Conservation (phyloP, 23 tunicate species). For the Ascidia mentula region DNA sequence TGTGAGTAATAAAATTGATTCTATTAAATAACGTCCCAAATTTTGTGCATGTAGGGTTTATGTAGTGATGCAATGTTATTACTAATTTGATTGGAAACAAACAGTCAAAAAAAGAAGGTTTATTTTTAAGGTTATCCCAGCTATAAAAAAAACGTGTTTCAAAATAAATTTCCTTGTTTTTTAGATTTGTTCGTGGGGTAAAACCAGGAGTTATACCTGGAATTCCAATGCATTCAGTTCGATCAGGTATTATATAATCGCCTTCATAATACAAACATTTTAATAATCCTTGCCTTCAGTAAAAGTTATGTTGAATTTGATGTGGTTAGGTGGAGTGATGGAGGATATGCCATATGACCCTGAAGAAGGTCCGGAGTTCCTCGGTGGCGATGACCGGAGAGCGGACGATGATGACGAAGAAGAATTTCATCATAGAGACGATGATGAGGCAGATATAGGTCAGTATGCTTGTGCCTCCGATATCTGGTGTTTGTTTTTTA, state of each 20-base stretch:
- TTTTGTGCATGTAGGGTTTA: too few relatives aligned
- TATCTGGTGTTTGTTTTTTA: too few relatives aligned
- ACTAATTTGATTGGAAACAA: too few relatives aligned
- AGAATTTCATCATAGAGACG: conserved; percentile 68
- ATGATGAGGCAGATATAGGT: conserved; percentile 29
- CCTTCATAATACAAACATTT: too few relatives aligned
- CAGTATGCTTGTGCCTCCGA: background rate
- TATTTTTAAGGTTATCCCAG: too few relatives aligned
- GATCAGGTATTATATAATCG: too few relatives aligned
- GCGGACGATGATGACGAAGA: conserved; percentile 55
- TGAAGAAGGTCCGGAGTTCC: conserved; percentile 43
- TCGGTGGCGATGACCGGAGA: conserved; percentile 18
- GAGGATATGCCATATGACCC: conserved; percentile 46
- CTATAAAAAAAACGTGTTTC: too few relatives aligned
- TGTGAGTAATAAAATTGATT: conserved; percentile 18
- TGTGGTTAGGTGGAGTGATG: too few relatives aligned
- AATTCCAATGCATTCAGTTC: background rate
- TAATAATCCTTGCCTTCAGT: too few relatives aligned
- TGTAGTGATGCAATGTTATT: too few relatives aligned
- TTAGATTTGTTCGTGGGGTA: background rate
- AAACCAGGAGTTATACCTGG: background rate
- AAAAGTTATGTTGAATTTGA: too few relatives aligned
- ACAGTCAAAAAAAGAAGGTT: too few relatives aligned
- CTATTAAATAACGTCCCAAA: background rate
- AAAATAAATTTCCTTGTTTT: background rate